Percentiles rank a stretch among this genome's conserved stretches.
These are phyloP conservation scores for Acanthis flammea DNA, from an alignment of 2,797 vertebrate genomes.

Conservation along the genomic window DNA sequence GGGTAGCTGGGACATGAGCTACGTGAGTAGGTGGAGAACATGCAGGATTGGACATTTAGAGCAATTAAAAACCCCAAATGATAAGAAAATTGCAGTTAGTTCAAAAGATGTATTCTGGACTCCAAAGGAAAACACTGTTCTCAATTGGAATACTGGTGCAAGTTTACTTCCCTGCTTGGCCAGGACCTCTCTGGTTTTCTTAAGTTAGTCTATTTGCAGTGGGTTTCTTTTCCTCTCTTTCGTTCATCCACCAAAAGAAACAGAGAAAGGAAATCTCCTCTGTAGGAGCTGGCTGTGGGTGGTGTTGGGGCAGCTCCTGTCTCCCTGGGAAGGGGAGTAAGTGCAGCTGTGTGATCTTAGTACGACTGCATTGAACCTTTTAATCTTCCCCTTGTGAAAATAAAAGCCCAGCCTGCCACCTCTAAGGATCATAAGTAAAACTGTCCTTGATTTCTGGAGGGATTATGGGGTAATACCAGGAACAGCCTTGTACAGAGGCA, in stretches of 20 bases:
- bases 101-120: neutral
- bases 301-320: fast-evolving
- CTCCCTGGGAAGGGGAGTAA: neutral
- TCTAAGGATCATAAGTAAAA: neutral
- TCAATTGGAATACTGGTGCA: fast-evolving
- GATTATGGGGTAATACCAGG: neutral
- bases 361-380: neutral
- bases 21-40: fast-evolving
- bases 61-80: neutral
- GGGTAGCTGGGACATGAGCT: neutral
- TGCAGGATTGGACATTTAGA: neutral
- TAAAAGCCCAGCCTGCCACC: neutral
- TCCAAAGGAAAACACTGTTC: neutral
- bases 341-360: neutral
- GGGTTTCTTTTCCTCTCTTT: neutral
- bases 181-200: neutral
- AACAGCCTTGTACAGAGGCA: neutral
- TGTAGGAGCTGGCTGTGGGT: neutral
- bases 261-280: neutral
- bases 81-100: neutral
- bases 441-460: neutral
- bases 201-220: neutral
- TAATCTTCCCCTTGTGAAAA: neutral
- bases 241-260: neutral
- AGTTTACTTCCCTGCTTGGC: neutral